These are phyloP conservation scores for Oryzias javanicus DNA, from an alignment of 2,113 vertebrate species.

Conservation along the genomic window DNA sequence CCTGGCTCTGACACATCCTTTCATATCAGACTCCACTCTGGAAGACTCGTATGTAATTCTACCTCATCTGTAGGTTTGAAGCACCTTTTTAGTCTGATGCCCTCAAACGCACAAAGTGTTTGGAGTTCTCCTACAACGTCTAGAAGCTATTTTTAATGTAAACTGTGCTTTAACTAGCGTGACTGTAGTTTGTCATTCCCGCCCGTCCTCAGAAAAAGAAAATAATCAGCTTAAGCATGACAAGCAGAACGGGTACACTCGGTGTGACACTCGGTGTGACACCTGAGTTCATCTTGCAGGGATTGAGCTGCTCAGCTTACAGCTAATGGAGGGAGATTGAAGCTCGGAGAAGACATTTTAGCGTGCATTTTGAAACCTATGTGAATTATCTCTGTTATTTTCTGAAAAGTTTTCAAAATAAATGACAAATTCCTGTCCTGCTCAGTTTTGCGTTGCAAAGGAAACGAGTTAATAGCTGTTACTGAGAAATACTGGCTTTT, in stretches of 20 bases:
- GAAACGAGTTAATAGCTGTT: constrained; percentile 23
- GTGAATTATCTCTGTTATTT: constrained; percentile 26
- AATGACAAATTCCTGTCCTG: constrained; percentile 27
- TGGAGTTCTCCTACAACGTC: not conserved
- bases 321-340: constrained; percentile 21
- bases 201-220: constrained; percentile 10
- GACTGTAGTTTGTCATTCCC: not conserved
- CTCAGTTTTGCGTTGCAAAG: constrained; percentile 26
- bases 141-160: not conserved
- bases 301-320: constrained; percentile 23
- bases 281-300: constrained; percentile 36
- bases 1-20: constrained; percentile 1
- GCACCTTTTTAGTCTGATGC: not conserved
- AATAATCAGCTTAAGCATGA: constrained; percentile 24
- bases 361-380: constrained; percentile 29
- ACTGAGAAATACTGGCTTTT: constrained; percentile 28
- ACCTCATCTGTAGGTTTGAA: not conserved
- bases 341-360: constrained; percentile 11
- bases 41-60: not conserved
- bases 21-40: not conserved
- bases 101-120: not conserved
- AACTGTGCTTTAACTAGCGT: constrained; percentile 7
- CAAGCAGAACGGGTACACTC: constrained; percentile 17
- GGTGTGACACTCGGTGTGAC: constrained; percentile 15
- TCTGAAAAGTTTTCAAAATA: constrained; percentile 30